Evolutionary conservation across 2,797 vertebrate genomes (phyloP).

Genomic region (Chelon labrosus): DNA sequence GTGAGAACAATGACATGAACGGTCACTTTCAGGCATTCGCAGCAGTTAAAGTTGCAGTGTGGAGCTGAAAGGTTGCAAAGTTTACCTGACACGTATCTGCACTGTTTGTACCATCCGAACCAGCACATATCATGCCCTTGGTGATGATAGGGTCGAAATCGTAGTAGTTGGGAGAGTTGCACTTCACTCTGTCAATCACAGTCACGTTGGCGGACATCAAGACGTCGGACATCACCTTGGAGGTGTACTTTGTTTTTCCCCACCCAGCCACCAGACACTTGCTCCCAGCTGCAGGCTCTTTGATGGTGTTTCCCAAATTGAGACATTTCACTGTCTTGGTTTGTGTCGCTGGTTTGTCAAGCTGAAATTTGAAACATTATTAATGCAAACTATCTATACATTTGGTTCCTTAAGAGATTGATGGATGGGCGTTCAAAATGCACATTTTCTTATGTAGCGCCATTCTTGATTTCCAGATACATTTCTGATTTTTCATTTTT

Average conservation of each 20-base stretch:
- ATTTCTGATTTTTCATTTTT: too few species aligned
- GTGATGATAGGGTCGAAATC: constrained; percentile 69
- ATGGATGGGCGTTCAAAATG: background rate
- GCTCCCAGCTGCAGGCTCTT: too few species aligned
- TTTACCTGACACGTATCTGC: constrained; percentile 66
- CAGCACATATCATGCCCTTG: constrained; percentile 76
- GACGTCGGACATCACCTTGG: constrained; percentile 64
- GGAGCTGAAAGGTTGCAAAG: background rate
- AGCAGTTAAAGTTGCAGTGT: background rate
- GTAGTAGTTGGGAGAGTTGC: constrained; percentile 73
- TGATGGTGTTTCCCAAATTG: too few species aligned
- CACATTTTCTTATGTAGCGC: too few species aligned
- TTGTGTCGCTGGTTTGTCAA: constrained; percentile 38
- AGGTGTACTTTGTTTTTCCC: too few species aligned
- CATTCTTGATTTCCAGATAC: too few species aligned
- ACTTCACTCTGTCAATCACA: constrained; percentile 66
- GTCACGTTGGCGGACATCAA: constrained; percentile 74
- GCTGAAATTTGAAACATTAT: constrained; percentile 56
- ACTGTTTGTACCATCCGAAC: background rate
- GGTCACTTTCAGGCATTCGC: background rate
- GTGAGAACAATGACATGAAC: background rate
- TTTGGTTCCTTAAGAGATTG: background rate
- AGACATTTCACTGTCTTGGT: too few species aligned
- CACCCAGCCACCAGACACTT: too few species aligned
- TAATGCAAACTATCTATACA: too few species aligned